phyloP scores from a whole-genome alignment of 2,797 vertebrate genomes.

The Phylloscopus collybita region DNA sequence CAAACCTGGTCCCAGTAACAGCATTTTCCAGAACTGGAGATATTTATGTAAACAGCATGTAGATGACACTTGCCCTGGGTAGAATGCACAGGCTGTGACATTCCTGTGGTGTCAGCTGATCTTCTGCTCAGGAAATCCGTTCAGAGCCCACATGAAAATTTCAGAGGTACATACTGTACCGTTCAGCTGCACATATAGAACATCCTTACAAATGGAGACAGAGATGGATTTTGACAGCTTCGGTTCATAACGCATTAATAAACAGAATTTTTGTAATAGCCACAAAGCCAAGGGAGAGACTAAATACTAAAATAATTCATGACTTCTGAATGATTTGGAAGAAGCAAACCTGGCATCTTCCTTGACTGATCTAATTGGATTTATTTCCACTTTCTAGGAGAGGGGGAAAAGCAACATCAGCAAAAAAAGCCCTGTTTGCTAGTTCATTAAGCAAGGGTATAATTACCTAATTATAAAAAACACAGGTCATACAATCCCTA shows the following conservation, averaged over 20 bases:
- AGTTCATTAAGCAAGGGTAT: not conserved
- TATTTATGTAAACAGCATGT: not conserved
- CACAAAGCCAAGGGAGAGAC: not conserved
- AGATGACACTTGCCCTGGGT: not conserved
- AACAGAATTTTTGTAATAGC: not conserved
- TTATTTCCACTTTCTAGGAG: not conserved
- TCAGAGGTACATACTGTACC: not conserved
- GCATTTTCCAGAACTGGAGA: not conserved
- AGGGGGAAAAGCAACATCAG: not conserved
- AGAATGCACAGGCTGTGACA: not conserved
- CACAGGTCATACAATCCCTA: not conserved
- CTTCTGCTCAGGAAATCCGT: not conserved
- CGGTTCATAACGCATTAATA: not conserved
- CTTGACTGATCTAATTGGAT: not conserved
- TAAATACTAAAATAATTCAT: not conserved
- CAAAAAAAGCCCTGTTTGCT: not conserved
- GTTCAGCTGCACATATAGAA: not conserved
- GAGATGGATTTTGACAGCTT: constrained; percentile 2
- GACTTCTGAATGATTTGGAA: not conserved
- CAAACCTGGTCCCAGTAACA: not conserved
- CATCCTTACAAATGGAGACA: not conserved
- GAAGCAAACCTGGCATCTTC: not conserved
- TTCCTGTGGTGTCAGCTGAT: not conserved
- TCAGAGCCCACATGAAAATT: not conserved
- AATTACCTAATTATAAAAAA: not conserved